Evolutionary conservation across 1,140 invertebrate species (phyloP).

Genomic region (Arion vulgaris): DNA sequence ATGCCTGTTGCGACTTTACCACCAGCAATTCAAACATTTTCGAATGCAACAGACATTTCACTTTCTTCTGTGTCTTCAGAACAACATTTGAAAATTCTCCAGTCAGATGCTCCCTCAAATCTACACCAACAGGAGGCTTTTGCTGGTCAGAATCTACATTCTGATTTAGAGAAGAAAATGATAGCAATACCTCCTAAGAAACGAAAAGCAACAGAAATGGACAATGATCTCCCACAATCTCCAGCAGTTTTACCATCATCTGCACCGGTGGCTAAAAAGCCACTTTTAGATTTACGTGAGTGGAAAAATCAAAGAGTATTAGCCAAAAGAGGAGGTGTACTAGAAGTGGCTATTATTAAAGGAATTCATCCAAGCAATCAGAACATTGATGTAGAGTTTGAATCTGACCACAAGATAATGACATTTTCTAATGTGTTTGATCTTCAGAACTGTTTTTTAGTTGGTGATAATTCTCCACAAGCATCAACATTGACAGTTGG

Average conservation of each 20-base stretch:
- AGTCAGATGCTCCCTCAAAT: neutral
- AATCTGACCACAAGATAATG: constrained; percentile 78
- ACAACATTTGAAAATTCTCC: neutral
- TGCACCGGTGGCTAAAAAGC: constrained; percentile 50
- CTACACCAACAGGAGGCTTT: neutral
- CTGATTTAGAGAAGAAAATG: constrained; percentile 39
- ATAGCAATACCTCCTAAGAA: constrained; percentile 72
- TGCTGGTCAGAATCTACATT: neutral
- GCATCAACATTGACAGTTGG: constrained; percentile 82
- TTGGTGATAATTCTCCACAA: constrained; percentile 92
- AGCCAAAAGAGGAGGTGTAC: constrained; percentile 85
- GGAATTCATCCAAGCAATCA: constrained; percentile 77
- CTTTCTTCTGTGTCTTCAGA: neutral
- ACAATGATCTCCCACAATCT: constrained; percentile 35
- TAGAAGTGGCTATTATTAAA: constrained; percentile 85
- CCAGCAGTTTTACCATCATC: constrained; percentile 5
- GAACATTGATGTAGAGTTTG: constrained; percentile 83
- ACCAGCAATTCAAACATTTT: neutral
- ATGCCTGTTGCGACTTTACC: neutral
- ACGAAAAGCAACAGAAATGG: constrained; percentile 64
- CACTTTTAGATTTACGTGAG: constrained; percentile 85
- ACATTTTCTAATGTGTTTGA: constrained; percentile 78
- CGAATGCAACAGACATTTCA: neutral
- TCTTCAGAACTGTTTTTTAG: constrained; percentile 86
- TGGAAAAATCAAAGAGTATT: constrained; percentile 92